phyloP scores from a whole-genome alignment of 2,797 vertebrate genomes.

The Allobates femoralis region DNA sequence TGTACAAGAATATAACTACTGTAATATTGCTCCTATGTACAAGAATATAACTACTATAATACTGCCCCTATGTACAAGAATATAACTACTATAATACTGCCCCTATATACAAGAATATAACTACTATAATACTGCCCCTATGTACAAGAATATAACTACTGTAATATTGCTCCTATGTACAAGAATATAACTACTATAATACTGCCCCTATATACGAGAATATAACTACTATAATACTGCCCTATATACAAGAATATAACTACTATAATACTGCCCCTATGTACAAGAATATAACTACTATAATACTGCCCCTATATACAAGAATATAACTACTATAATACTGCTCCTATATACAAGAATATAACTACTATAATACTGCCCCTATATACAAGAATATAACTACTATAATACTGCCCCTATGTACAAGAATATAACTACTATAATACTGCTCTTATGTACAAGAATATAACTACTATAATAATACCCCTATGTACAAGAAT shows the following conservation, averaged over 20 bases:
- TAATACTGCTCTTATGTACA: not conserved
- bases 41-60: conserved; percentile 16
- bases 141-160: not conserved
- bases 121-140: not conserved
- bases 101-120: not conserved
- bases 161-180: not conserved
- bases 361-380: too few species aligned
- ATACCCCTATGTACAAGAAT: not conserved
- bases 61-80: too few species aligned
- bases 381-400: not conserved
- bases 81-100: too few species aligned
- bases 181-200: conserved; percentile 3
- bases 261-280: too few species aligned
- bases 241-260: too few species aligned
- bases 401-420: not conserved
- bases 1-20: not conserved
- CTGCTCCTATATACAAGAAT: too few species aligned
- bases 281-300: too few species aligned
- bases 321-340: too few species aligned
- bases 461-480: conserved; percentile 5
- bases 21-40: not conserved
- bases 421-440: conserved; percentile 23
- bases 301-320: too few species aligned
- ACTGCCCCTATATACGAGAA: not conserved
- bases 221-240: too few species aligned